Evolutionary conservation across 2,113 vertebrate genomes (phyloP), one percentile per base, ranked within the genome.

Genomic region (Lagopus muta): DNA sequence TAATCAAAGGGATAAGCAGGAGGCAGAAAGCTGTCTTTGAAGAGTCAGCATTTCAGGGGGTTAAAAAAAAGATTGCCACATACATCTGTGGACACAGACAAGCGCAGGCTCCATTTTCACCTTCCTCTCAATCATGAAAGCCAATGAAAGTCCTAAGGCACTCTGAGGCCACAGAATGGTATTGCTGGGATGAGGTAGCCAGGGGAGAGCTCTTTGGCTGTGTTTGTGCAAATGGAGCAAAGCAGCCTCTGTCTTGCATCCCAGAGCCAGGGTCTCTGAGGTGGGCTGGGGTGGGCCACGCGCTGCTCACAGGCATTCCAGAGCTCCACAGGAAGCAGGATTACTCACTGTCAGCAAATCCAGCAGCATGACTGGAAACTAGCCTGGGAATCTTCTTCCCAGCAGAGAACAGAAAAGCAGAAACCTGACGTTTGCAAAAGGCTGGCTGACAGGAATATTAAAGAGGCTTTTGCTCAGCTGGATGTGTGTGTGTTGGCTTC

Each of bases 181-280:
- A 92, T 88, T 66, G 13, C 45, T 62, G 69, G 38, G 28, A 16
- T 47, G 21, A n/a, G 24, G 30, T n/a, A 71, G 83, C 38, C 32
- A 57, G 21, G 25, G 66, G 62, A 90, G 73, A 82, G 66, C 85
- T 87, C 62, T 45, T 50, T 76, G 66, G 50, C 48, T 82, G 54
- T 60, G 58, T 54, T 52, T 89, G 55, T 30, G 2, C 16, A n/a
- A 93, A 84, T 85, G 40, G 70, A 82, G 70, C 0, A 0, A 22
- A 92, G 67, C n/a, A 92, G 82, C 66, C 50, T 81, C 40, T 36
- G 80, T 95, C 82, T 74, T 89, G 58, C 42, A 89, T 32, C 84
- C 90, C n/a, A 50, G 64, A 82, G 58, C 79, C 58, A 71, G 42
- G 55, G 91, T 92, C 60, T 84, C 67, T 91, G 67, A 89, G 82